Conservation (phyloP, 2,797 vertebrate species). For the Malacoctenus gilli region DNA sequence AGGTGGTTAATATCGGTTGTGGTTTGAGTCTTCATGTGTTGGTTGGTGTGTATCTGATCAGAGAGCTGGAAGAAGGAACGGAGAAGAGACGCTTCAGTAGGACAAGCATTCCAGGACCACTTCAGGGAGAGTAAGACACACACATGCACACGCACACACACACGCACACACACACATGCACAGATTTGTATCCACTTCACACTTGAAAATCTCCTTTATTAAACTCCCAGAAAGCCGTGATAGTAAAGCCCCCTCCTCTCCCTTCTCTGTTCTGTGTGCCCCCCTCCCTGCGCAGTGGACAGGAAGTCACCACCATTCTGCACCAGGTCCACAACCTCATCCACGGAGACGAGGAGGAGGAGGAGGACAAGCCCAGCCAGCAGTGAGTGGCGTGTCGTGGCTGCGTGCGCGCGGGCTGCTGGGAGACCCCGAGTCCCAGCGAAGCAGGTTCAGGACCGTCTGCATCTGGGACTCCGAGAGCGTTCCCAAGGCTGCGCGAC, state of each 20-base stretch:
- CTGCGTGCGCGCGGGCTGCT: no score
- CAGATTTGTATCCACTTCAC: neutral
- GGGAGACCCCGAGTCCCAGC: no score
- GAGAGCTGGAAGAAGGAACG: slow-evolving; percentile 68
- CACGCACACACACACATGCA: slow-evolving; percentile 14
- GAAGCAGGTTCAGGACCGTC: no score
- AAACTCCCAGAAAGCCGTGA: no score
- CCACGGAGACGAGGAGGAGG: slow-evolving; percentile 87
- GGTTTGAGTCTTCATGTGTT: slow-evolving; percentile 6
- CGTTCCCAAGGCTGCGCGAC: no score
- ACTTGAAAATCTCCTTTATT: no score
- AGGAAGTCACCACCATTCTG: slow-evolving; percentile 90
- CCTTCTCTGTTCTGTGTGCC: slow-evolving; percentile 1
- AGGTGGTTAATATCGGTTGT: no score
- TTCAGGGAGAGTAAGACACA: slow-evolving; percentile 90
- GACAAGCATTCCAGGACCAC: slow-evolving; percentile 91
- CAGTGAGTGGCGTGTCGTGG: no score
- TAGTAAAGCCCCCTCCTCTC: no score
- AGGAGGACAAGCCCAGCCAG: slow-evolving; percentile 80
- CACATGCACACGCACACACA: slow-evolving; percentile 4
- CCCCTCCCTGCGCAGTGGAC: slow-evolving; percentile 85
- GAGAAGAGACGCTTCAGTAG: slow-evolving; percentile 78
- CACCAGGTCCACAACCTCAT: slow-evolving; percentile 93
- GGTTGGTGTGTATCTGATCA: slow-evolving; percentile 49
- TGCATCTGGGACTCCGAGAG: no score